Evolutionary conservation across 2,797 vertebrate genomes (phyloP), one percentile per base, ranked within the genome.

Genomic region (Oreonectes daqikongensis): DNA sequence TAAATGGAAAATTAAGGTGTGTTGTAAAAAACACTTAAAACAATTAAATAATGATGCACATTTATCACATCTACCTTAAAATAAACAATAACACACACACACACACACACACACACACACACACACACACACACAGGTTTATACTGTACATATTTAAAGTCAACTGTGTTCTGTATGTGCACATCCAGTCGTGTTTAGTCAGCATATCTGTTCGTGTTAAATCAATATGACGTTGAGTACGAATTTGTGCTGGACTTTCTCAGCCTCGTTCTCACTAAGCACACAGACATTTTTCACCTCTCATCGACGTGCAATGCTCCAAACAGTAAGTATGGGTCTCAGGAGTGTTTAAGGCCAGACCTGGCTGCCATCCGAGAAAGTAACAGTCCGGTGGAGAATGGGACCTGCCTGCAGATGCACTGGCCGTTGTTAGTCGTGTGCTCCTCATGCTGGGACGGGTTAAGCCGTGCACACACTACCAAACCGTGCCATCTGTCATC

Each of bases 341-440:
- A 4, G 48, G 32, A 71, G 70, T 83, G 85, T 83, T 84, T 86
- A 68, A 82, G 84, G 88, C 85, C 86, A 69, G 75, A 79, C 84
- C 83, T 82, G 69, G 40, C 67, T 18, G 68, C 77, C 79, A 68
- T 68, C 53, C 20, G 42, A 53, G 42, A 75, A 78, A 71, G 80
- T 72, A 70, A 65, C 78, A 83, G 79, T 85, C 79, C 79, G 44
- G 73, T 52, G 46, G 52, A 72, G 63, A 53, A 38, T 50, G 17
- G 46, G 52, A 69, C 72, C n/a, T 26, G 61, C 30, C 46, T 75
- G 63, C 46, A 68, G 66, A 79, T 68, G 65, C 30, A 32, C 73
- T 28, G 42, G 69, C 72, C 40, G 22, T 57, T 68, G 59, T 75
- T 64, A 80, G 64, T 50, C 46, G 53, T 67, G 69, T 69, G 50